These are phyloP conservation scores for Enchytraeus crypticus DNA, from an alignment of 2,888 invertebrate genomes.

Conservation along the genomic window DNA sequence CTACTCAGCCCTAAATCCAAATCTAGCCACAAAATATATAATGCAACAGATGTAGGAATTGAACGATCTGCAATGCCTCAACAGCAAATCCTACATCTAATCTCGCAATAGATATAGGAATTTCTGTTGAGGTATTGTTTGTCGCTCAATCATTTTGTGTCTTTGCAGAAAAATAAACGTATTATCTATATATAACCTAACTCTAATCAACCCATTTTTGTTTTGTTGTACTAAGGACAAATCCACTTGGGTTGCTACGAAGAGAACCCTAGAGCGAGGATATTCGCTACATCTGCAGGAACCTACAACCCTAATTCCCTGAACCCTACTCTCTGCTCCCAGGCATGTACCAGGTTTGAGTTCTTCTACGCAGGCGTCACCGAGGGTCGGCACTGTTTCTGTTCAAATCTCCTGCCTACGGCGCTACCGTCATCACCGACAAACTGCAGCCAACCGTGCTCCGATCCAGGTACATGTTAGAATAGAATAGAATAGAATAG, in stretches of 20 bases:
- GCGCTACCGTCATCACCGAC: not conserved
- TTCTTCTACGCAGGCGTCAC: constrained; percentile 31
- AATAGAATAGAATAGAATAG: too few species aligned
- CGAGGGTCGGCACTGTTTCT: constrained; percentile 31
- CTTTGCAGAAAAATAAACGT: too few species aligned
- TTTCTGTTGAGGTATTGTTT: too few species aligned
- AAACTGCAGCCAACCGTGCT: not conserved
- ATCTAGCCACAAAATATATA: too few species aligned
- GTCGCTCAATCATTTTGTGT: too few species aligned
- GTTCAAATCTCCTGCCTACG: constrained; percentile 18
- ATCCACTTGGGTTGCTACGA: constrained; percentile 31
- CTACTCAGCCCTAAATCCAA: too few species aligned
- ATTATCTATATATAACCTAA: too few species aligned
- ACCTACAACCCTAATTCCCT: constrained; percentile 29
- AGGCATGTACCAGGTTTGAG: constrained; percentile 29
- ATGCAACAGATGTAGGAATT: too few species aligned
- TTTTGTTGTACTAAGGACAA: not conserved
- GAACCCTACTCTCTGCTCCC: constrained; percentile 27
- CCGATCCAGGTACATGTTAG: too few species aligned
- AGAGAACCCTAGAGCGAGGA: constrained; percentile 27
- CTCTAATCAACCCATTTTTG: not conserved
- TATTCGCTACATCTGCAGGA: constrained; percentile 33
- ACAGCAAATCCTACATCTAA: too few species aligned
- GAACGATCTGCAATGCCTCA: too few species aligned
- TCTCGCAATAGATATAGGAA: too few species aligned